These are phyloP conservation scores for Emydocephalus ijimae DNA, from an alignment of 2,113 vertebrate species.

Conservation along the genomic window DNA sequence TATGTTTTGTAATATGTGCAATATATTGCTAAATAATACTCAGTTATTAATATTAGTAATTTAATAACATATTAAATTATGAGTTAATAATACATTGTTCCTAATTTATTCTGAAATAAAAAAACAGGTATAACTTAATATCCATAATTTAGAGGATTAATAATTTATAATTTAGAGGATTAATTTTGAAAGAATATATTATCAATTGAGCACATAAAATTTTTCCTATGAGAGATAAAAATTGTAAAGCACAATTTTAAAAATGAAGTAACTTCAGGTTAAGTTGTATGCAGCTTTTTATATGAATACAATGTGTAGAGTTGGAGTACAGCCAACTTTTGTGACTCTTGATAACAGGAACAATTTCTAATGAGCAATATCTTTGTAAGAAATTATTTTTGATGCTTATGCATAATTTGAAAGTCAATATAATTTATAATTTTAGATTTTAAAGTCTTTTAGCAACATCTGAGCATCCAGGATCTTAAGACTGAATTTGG, in stretches of 20 bases:
- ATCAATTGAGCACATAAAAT: neutral
- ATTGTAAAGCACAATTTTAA: neutral
- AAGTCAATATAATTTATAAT: neutral
- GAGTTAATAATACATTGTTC: neutral
- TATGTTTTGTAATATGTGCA: neutral
- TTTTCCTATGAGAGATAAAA: neutral
- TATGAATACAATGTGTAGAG: neutral
- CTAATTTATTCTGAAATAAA: neutral
- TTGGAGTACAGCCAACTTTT: neutral
- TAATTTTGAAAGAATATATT: neutral
- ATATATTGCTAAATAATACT: neutral
- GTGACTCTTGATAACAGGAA: neutral
- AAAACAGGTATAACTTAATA: neutral
- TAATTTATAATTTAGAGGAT: neutral
- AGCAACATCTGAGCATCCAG: neutral
- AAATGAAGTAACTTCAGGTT: neutral
- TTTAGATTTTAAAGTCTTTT: neutral
- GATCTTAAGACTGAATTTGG: neutral
- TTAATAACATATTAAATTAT: neutral
- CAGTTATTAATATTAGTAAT: too few species aligned
- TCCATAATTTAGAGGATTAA: neutral
- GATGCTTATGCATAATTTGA: neutral
- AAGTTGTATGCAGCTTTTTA: neutral
- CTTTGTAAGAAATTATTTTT: neutral
- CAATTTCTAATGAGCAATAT: neutral